A percentile compares a stretch with the other conserved stretches of the same genome.
phyloP scores from a whole-genome alignment of 2,797 vertebrate species.

The Periophthalmus magnuspinnatus region DNA sequence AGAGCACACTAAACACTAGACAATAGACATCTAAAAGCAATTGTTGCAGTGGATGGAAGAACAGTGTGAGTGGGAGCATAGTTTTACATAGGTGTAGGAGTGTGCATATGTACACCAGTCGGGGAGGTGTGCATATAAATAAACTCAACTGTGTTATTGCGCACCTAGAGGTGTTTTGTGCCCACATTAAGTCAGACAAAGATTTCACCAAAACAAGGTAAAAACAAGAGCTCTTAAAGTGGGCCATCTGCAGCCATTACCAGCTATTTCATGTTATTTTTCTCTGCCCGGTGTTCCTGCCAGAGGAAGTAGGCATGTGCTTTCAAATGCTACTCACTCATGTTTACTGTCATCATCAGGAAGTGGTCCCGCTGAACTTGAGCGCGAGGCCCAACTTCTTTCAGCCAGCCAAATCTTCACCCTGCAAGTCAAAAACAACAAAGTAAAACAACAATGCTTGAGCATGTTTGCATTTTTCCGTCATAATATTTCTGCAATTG shows the following conservation, averaged over 20 bases:
- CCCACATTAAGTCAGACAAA: slow-evolving; percentile 6
- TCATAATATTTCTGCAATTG: slow-evolving; percentile 47
- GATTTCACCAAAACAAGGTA: slow-evolving; percentile 11
- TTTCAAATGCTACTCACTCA: slow-evolving; percentile 72
- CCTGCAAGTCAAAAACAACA: slow-evolving; percentile 51
- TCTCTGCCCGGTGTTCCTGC: slow-evolving; percentile 41
- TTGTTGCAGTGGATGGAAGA: slow-evolving; percentile 18
- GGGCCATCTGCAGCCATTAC: slow-evolving; percentile 46
- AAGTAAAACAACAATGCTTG: slow-evolving; percentile 12
- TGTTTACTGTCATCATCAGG: slow-evolving; percentile 88
- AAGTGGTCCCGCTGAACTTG: slow-evolving; percentile 77
- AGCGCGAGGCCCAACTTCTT: slow-evolving; percentile 76
- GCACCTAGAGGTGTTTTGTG: not conserved
- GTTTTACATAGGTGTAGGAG: slow-evolving; percentile 25
- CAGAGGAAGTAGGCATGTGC: slow-evolving; percentile 50
- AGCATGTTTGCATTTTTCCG: slow-evolving; percentile 37
- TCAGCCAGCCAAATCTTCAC: slow-evolving; percentile 64
- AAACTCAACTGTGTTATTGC: slow-evolving; percentile 3
- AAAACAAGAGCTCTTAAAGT: slow-evolving; percentile 24
- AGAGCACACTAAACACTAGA: not conserved
- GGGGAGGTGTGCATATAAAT: slow-evolving; percentile 33
- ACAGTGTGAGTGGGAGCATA: slow-evolving; percentile 2
- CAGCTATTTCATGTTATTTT: slow-evolving; percentile 37
- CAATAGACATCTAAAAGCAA: not conserved
- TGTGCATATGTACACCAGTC: slow-evolving; percentile 16